Conservation (phyloP, 2,888 invertebrate genomes). For the Euclidia mi region DNA sequence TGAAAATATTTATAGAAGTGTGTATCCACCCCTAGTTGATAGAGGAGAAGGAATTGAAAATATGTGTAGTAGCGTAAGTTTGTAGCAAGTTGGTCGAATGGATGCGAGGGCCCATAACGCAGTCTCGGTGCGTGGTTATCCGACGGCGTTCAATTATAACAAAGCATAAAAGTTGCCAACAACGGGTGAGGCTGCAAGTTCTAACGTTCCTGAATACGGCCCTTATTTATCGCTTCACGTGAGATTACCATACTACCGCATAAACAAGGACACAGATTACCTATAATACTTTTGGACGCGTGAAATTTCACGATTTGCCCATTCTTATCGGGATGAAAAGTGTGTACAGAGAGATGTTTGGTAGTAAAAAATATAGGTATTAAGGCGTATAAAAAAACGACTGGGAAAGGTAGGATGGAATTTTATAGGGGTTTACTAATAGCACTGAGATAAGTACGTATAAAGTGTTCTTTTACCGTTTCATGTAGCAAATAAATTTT, state of each 20-base stretch:
- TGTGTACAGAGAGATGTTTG: conserved; percentile 44
- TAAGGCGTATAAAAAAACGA: conserved; percentile 40
- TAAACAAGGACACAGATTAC: conserved; percentile 70
- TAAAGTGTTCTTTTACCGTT: conserved; percentile 32
- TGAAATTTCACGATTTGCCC: conserved; percentile 63
- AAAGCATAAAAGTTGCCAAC: conserved; percentile 71
- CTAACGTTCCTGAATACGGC: conserved; percentile 61
- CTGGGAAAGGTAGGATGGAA: conserved; percentile 24
- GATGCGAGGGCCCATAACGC: conserved; percentile 20
- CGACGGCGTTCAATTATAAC: conserved; percentile 66
- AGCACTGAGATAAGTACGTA: conserved; percentile 44
- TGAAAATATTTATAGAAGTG: neutral
- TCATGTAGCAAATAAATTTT: conserved; percentile 19
- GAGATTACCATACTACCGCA: conserved; percentile 68
- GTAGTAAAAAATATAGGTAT: conserved; percentile 46
- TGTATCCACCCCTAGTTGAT: neutral
- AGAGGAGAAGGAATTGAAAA: conserved; percentile 11
- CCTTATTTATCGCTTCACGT: conserved; percentile 72
- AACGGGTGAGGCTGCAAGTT: conserved; percentile 67
- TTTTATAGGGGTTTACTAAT: conserved; percentile 54
- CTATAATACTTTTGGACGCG: conserved; percentile 55
- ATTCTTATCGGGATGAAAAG: conserved; percentile 57
- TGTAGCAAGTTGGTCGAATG: conserved; percentile 15
- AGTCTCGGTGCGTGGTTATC: conserved; percentile 41
- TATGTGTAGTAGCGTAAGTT: conserved; percentile 24